A percentile compares a stretch with the other conserved stretches of the same genome.
phyloP scores from a whole-genome alignment of 2,113 vertebrate genomes.

The Rhinolophus ferrumequinum region DNA sequence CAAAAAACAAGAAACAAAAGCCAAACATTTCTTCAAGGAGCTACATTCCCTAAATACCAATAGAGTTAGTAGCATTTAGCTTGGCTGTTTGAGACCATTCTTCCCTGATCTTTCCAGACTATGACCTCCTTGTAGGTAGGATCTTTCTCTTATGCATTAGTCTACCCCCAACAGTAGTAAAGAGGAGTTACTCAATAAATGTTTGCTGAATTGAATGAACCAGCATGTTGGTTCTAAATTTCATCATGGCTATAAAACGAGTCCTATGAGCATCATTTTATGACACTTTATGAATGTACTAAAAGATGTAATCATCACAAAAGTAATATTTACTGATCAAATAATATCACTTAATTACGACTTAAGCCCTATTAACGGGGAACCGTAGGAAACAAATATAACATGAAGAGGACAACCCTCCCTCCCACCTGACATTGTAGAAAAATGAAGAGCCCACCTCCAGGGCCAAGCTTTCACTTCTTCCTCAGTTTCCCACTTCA shows the following conservation, averaged over 20 bases:
- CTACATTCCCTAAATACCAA: background rate
- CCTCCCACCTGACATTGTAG: background rate
- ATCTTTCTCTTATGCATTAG: background rate
- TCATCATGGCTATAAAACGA: background rate
- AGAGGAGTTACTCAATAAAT: background rate
- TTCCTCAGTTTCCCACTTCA: background rate
- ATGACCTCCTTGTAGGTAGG: background rate
- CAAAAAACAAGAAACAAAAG: background rate
- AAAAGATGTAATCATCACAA: constrained; percentile 30
- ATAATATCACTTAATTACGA: background rate
- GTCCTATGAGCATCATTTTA: background rate
- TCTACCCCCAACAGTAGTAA: background rate
- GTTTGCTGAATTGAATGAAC: background rate
- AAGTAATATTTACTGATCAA: constrained; percentile 34
- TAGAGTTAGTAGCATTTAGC: background rate
- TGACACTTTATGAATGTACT: background rate
- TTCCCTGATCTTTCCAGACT: background rate
- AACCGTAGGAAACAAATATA: background rate
- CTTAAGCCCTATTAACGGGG: background rate
- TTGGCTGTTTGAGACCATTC: background rate
- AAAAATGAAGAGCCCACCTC: background rate
- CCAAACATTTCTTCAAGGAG: background rate
- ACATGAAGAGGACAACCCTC: background rate
- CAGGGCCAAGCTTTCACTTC: background rate
- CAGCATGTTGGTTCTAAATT: background rate